Evolutionary conservation across 2,888 invertebrate species (phyloP), one percentile per base, ranked within the genome.

Genomic region (Antheraea yamamai): DNA sequence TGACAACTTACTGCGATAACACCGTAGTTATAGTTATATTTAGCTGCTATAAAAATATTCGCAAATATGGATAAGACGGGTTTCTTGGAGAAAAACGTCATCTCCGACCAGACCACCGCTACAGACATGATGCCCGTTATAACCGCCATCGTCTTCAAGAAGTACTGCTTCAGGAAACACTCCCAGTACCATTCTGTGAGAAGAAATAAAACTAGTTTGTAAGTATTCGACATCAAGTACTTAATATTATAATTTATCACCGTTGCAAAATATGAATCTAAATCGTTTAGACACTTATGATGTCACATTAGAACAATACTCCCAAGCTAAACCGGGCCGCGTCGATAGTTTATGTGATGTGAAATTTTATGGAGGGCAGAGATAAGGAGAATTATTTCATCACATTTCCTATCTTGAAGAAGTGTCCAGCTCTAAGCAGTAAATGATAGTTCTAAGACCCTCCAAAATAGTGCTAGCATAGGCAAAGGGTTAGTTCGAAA

Each of bases 41-140:
- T 97, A 20, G 99, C 98, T 64, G 97, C 95, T 83, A 97, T 97
- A 39, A 99, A 97, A 83, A 99, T 97, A 79, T 97, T 96, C n/a
- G 99, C 99, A 92, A 99, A 99, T 80, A 99, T 96, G 1, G 99
- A 99, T 4, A 99, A 95, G 35, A 99, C 98, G 0, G 99, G 99
- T 39, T 96, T 94, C 84, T 97, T 97, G 87, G 97, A 97, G 95
- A 99, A 99, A 95, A 99, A 99, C 1, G 99, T 99, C 84, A 99
- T 97, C 95, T 99, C 99, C 0, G 99, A 99, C 99, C 99, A 99
- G n/a, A 99, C 98, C 55, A 99, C 98, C 87, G 97, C 96, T 39
- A 97, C 93, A 0, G 99, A 99, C 91, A 99, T 95, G 66, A 97
- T 90, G 3, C 97, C 97, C 0, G 98, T 96, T 18, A 96, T 82